These are phyloP conservation scores for Cirrhinus mrigala DNA, from an alignment of 2,797 vertebrate genomes.

Conservation along the genomic window DNA sequence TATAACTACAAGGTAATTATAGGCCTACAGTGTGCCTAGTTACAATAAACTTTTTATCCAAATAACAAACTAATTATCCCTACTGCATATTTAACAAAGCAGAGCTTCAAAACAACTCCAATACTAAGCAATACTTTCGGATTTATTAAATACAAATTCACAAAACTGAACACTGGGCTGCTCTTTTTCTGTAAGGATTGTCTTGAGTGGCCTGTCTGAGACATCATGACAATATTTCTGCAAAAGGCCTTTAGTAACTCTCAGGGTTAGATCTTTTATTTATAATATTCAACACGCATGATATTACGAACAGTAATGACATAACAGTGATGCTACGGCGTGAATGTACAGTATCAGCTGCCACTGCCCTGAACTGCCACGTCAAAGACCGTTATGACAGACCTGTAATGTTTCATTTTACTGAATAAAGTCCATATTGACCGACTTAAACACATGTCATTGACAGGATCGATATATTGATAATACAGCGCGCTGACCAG, in stretches of 20 bases:
- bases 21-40: background rate
- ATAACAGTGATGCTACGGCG: background rate
- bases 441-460: constrained; percentile 49
- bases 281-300: background rate
- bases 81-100: background rate
- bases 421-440: constrained; percentile 26
- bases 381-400: constrained; percentile 77
- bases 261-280: background rate
- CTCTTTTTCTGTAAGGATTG: background rate
- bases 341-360: background rate
- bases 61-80: background rate
- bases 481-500: background rate
- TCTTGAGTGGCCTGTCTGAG: background rate
- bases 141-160: background rate
- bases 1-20: background rate
- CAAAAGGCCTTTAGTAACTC: background rate
- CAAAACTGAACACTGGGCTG: background rate
- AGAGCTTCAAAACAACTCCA: background rate
- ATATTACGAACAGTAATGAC: background rate
- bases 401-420: constrained; percentile 26
- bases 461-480: background rate
- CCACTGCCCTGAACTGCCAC: constrained; percentile 75
- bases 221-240: background rate
- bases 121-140: background rate
- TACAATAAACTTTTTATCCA: background rate